Conservation (phyloP, 2,797 vertebrate species). For the Falco peregrinus region DNA sequence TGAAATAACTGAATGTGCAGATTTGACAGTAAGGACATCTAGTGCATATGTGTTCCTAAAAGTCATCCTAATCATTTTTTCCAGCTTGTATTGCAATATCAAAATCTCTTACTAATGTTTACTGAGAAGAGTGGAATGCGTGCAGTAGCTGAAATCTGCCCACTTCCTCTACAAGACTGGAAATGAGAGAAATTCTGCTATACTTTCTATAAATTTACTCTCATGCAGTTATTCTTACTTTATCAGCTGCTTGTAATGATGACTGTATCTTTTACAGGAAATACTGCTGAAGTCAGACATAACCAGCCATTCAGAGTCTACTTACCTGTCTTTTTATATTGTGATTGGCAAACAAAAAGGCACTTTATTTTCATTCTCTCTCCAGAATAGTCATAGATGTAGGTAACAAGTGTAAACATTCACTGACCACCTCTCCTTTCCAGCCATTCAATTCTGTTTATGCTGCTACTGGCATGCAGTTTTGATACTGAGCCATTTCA, state of each 20-base stretch:
- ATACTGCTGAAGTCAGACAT: not conserved
- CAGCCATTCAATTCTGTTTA: not conserved
- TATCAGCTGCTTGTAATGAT: slow-evolving; percentile 8
- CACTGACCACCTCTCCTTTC: not conserved
- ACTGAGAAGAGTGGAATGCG: not conserved
- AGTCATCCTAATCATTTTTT: not conserved
- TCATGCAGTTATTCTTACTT: not conserved
- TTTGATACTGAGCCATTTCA: not conserved
- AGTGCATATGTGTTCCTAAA: not conserved
- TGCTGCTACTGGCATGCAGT: not conserved
- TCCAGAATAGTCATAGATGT: not conserved
- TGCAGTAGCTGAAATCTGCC: not conserved
- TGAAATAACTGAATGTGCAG: not conserved
- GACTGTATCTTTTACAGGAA: not conserved
- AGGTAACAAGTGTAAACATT: not conserved
- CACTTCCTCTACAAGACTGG: slow-evolving; percentile 39
- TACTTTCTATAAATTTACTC: not conserved
- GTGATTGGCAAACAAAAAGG: not conserved
- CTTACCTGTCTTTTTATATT: not conserved
- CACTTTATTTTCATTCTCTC: not conserved
- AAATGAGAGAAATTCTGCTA: not conserved
- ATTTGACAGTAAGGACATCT: not conserved
- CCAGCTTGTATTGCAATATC: not conserved
- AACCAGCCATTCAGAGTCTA: not conserved
- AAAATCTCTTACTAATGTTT: not conserved